Percentiles rank a stretch among this genome's conserved stretches.
Conservation (phyloP, 1,140 invertebrate genomes). For the Eubasilissa regina region DNA sequence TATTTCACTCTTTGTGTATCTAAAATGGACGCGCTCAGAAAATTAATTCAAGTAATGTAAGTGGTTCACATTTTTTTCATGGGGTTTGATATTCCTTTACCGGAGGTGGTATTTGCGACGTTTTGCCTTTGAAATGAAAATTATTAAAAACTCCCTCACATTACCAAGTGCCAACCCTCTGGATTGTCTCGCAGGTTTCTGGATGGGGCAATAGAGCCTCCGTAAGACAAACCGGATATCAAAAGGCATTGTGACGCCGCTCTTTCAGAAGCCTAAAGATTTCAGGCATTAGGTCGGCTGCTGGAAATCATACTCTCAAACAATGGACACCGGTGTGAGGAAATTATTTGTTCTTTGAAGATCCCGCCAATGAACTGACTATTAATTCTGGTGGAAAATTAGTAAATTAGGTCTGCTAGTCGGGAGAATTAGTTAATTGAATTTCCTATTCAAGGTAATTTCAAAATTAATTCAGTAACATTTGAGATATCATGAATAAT, state of each 20-base stretch:
- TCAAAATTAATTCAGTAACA: slow-evolving; percentile 12
- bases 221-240: slow-evolving; percentile 40
- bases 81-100: background rate
- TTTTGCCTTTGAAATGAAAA: slow-evolving; percentile 11
- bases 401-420: slow-evolving; percentile 16
- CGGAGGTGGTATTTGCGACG: background rate
- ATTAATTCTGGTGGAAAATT: slow-evolving; percentile 35
- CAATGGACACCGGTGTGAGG: slow-evolving; percentile 22
- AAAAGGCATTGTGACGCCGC: slow-evolving; percentile 34
- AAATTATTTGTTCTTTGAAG: slow-evolving; percentile 32
- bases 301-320: slow-evolving; percentile 16
- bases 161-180: slow-evolving; percentile 28
- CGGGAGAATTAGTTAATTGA: slow-evolving; percentile 1
- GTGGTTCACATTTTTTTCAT: background rate
- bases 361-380: slow-evolving; percentile 36
- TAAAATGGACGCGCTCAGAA: no score
- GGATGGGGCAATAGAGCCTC: slow-evolving; percentile 11
- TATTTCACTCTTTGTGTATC: background rate
- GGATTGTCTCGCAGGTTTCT: slow-evolving; percentile 17
- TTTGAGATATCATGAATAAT: background rate
- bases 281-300: slow-evolving; percentile 27
- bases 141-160: background rate
- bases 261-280: slow-evolving; percentile 36
- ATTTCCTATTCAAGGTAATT: slow-evolving; percentile 1
- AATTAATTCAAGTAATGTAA: background rate